These are phyloP conservation scores for Pocota personata DNA, from an alignment of 2,888 invertebrate genomes.

Conservation along the genomic window DNA sequence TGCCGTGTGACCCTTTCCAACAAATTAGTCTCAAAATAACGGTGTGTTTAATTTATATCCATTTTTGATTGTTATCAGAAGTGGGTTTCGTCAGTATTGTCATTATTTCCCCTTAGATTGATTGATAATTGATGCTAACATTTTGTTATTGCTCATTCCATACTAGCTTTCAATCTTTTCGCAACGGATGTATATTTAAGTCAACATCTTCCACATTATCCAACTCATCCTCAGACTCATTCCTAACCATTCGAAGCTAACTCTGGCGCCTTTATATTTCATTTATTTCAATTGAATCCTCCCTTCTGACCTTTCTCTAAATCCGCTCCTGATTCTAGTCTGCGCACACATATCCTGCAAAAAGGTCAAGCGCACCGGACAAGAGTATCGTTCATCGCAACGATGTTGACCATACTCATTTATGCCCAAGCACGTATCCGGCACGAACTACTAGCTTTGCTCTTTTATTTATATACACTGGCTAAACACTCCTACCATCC, in stretches of 20 bases:
- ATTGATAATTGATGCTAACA: too few relatives aligned
- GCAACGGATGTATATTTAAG: too few relatives aligned
- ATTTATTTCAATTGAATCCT: not conserved
- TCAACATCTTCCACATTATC: too few relatives aligned
- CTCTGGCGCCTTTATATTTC: not conserved
- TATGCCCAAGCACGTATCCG: conserved; percentile 46
- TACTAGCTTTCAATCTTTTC: too few relatives aligned
- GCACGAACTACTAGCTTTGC: conserved; percentile 27
- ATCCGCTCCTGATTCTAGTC: not conserved
- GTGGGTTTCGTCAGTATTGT: too few relatives aligned
- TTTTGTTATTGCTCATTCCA: too few relatives aligned
- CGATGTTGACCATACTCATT: conserved; percentile 45
- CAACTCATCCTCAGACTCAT: too few relatives aligned
- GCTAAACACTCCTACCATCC: not conserved
- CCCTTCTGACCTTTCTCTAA: not conserved
- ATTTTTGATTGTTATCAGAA: too few relatives aligned
- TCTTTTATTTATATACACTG: conserved; percentile 11
- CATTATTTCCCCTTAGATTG: too few relatives aligned
- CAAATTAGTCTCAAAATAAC: too few relatives aligned
- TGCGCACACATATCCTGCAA: not conserved
- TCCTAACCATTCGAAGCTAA: not conserved
- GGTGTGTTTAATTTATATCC: too few relatives aligned
- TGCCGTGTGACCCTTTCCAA: too few relatives aligned
- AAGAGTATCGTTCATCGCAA: conserved; percentile 5
- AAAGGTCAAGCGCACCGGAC: conserved; percentile 34